Evolutionary conservation across 2,113 vertebrate genomes (phyloP), one percentile per base, ranked within the genome.

Genomic region (Trematomus loennbergii): DNA sequence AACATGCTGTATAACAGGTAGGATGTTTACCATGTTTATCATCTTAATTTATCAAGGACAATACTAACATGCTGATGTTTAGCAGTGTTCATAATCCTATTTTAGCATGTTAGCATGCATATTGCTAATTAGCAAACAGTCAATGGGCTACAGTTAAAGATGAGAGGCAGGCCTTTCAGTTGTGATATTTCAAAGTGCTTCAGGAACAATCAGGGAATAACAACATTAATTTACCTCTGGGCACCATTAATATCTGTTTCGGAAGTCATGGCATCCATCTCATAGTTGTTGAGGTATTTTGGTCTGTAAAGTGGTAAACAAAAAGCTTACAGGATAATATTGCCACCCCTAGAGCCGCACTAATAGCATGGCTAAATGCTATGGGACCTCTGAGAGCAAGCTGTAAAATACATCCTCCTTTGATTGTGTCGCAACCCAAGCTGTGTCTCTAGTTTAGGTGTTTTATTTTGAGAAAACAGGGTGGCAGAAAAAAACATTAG

Each of bases 381-480:
- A 20, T 20, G 45, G 17, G 45, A 3, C 48, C 29, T 52, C 9
- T 16, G 2, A 33, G 7, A 60, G 12, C 45, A 36, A 33, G 22
- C 18, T 36, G 13, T 25, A 45, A 45, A 63, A 49, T 12, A 62
- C 9, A 1, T 13, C 48, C 49, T 25, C 20, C 5, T n/a, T 33
- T 49, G 4, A 5, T 13, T 4, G 54, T 58, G 29, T 46, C 6
- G 45, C 22, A 46, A 9, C 12, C 8, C 16, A 9, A 1, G 4
- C 15, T 29, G 10, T 9, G 8, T 40, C 20, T 59, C 54, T 46
- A 25, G 52, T 59, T 53, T 1, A 64, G 12, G 4, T 61, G 54
- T 64, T 73, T 69, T 61, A 40, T 54, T 71, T 43, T 58, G 16
- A 50, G 50, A 55, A 55, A 60, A 25, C 49, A 15, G 1, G 6